Evolutionary conservation across 1,140 invertebrate genomes (phyloP).

Genomic region (Argopecten irradians): DNA sequence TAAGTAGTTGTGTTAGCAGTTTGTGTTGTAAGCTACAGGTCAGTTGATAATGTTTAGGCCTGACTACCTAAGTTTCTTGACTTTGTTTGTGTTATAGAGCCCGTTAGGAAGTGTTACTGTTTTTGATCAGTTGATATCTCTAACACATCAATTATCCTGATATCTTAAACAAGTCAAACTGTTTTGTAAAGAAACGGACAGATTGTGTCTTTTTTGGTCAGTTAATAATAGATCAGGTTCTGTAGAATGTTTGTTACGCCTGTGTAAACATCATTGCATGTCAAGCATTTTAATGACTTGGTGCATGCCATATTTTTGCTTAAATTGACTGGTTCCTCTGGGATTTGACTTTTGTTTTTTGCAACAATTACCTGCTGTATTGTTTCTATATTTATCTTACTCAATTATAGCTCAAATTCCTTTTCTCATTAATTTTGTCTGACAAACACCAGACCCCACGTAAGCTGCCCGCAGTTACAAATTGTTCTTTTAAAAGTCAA

Average conservation of each 20-base stretch:
- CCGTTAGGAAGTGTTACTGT: neutral
- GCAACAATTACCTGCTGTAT: neutral
- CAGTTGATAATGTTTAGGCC: neutral
- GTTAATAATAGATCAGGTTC: neutral
- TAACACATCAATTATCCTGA: slow-evolving; percentile 10
- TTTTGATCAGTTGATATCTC: neutral
- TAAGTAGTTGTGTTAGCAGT: neutral
- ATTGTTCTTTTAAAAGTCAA: neutral
- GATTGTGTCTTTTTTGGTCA: slow-evolving; percentile 15
- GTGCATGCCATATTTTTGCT: neutral
- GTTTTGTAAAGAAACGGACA: slow-evolving; percentile 22
- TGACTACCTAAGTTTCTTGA: neutral
- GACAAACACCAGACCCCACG: neutral
- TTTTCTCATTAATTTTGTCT: slow-evolving; percentile 9
- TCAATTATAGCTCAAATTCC: neutral
- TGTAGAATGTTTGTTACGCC: neutral
- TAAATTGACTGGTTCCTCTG: neutral
- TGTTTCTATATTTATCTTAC: slow-evolving; percentile 1
- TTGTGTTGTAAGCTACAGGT: neutral
- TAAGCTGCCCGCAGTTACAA: neutral
- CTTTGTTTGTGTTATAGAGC: neutral
- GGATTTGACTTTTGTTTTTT: slow-evolving; percentile 19
- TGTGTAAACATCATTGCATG: neutral
- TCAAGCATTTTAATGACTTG: slow-evolving; percentile 17
- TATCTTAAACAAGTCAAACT: slow-evolving; percentile 10